These are phyloP conservation scores for Orussus abietinus DNA, from an alignment of 1,140 invertebrate species.

Conservation along the genomic window DNA sequence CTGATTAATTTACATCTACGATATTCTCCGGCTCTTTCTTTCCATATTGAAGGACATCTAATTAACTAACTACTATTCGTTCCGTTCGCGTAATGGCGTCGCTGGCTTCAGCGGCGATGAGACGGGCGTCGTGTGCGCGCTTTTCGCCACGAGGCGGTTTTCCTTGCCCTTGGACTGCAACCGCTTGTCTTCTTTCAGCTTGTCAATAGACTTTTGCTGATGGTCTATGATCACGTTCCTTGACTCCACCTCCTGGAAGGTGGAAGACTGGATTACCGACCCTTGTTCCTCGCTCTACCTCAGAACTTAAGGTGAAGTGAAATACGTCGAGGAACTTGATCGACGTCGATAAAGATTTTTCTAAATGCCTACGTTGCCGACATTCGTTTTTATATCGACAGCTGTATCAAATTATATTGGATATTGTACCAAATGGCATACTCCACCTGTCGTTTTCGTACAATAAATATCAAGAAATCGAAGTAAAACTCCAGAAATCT, in stretches of 20 bases:
- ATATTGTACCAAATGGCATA: conserved; percentile 1
- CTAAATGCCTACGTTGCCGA: conserved; percentile 7
- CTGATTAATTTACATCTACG: too few relatives aligned
- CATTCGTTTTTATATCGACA: background rate
- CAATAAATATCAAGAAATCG: too few relatives aligned
- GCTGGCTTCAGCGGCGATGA: conserved; percentile 39
- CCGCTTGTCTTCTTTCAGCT: conserved; percentile 37
- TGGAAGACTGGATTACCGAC: too few relatives aligned
- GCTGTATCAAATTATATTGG: conserved; percentile 1
- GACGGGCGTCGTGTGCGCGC: conserved; percentile 29
- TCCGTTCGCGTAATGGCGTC: conserved; percentile 42
- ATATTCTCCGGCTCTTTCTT: background rate
- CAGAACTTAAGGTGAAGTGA: too few relatives aligned
- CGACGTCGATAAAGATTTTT: conserved; percentile 11
- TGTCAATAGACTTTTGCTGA: conserved; percentile 35
- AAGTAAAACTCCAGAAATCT: too few relatives aligned
- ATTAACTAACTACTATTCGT: conserved; percentile 32
- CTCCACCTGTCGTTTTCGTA: too few relatives aligned
- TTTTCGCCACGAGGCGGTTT: conserved; percentile 34
- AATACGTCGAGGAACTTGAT: background rate
- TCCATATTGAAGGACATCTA: conserved; percentile 2
- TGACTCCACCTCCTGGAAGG: conserved; percentile 42
- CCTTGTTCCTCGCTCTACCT: too few relatives aligned
- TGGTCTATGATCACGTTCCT: conserved; percentile 36
- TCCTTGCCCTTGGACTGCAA: conserved; percentile 42